Evolutionary conservation across 2,113 vertebrate species (phyloP), one percentile per base, ranked within the genome.

Genomic region (Rissa tridactyla): DNA sequence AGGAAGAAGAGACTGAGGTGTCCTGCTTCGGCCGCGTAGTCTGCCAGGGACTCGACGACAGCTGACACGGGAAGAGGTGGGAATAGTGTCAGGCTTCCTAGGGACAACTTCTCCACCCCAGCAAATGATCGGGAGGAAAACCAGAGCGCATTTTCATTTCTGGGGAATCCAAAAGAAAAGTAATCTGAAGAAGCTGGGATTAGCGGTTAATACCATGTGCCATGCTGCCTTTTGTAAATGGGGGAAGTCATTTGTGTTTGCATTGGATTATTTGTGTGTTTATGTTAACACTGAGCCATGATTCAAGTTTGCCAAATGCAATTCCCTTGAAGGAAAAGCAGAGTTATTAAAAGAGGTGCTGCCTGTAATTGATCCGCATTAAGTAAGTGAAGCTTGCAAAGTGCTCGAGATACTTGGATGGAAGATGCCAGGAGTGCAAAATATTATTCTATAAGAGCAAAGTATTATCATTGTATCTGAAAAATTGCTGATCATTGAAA

Each of bases 401-500:
- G 94, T 87, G 83, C 91, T 91, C 73, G 62, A 85, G 90, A 82
- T 91, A 92, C 83, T 89, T 73, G 78, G 75, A 73, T 93, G 47
- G 88, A 77, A 88, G 91, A 88, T 96, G 85, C 87, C 65, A 90
- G 80, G 77, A 96, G 80, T 90, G 96, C 96, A 94, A 95, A 96
- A 96, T 94, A 96, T 95, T 96, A 86, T 96, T 96, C 91, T 80
- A 20, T 94, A 85, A 94, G 86, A 97, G 94, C 64, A 90, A 96
- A 96, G 89, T 96, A 94, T 95, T 95, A 96, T 79, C 90, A 62
- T 70, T 90, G 93, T 68, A 95, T 96, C 94, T 96, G 83, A 96
- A 96, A 96, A 97, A 95, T 69, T 92, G 97, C 95, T 97, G 96
- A 97, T 95, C 97, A 95, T 89, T 36, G 95, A 91, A 97, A 97